Base-by-base conservation (phyloP, 2,888 invertebrate species). In the Sarcophaga carnaria region DNA sequence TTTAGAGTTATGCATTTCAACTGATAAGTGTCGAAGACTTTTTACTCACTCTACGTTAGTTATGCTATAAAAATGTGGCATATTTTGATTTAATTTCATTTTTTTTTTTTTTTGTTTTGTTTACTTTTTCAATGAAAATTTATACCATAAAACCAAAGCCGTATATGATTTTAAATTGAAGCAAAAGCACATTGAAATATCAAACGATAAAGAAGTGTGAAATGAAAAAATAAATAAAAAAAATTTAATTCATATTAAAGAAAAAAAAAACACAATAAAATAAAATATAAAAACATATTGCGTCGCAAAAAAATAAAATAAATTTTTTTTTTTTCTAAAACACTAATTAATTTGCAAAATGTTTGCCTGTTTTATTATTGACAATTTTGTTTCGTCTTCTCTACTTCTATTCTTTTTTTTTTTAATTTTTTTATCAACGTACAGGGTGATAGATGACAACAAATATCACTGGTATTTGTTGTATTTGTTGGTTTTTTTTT, bases 231-330 rank as follows among this genome's bases (percentile, higher is more conserved):
- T 60, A 72, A 72, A 54, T 54, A 54, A 12, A 60, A 37, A 49
- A 20, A 62, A 14, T 59, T 37, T 62, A 49, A 12, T 49, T 49
- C 14, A 49, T 49, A 49, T 49, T 47, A 25, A 12, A 27, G 45
- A 37, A 37, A 45, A 63, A 45, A 63, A 27, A 25, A 63, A 63
- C 14, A 59, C 12, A 20, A 25, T 25, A 64, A 64, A 70, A 71
- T 54, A n/a, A 71, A 71, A 20, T 25, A 54, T 12, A 54, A 74
- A 45, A 72, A 67, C 27, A 45, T 67, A 72, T 49, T 84, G 79
- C 83, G 83, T 75, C 79, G 83, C 79, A 80, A 79, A 84, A 76
- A 70, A 80, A 84, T 80, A 64, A 64, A 74, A 64, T 63, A 63
- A 63, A 67, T 63, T 79, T 14, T 14, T 17, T 14, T 17, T 54